Evolutionary conservation across 1,140 invertebrate species (phyloP).

Genomic region (Hyposmocoma kahamanoa): DNA sequence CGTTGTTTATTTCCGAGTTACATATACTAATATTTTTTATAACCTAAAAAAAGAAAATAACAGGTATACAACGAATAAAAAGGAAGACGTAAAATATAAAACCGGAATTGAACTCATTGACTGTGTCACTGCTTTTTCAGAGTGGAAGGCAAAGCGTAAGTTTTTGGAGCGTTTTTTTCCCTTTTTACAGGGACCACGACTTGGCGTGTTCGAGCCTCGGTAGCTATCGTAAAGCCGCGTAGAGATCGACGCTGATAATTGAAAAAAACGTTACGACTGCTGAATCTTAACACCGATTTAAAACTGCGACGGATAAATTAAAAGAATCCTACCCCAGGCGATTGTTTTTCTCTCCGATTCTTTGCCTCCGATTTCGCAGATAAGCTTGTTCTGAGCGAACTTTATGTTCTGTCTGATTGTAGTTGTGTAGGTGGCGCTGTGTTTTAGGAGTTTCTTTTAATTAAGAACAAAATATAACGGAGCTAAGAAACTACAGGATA

Average conservation of each 20-base stretch:
- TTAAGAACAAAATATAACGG: too few relatives aligned
- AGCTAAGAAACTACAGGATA: too few relatives aligned
- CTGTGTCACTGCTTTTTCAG: constrained; percentile 6
- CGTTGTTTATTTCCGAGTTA: too few relatives aligned
- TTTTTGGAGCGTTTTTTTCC: constrained; percentile 25
- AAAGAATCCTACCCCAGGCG: constrained; percentile 44
- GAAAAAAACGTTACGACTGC: constrained; percentile 51
- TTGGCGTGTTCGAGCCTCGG: constrained; percentile 39
- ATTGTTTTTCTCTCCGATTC: constrained; percentile 51
- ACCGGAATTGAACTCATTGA: constrained; percentile 23
- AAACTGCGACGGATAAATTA: constrained; percentile 64
- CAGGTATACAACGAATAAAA: too few relatives aligned
- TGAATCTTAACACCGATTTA: constrained; percentile 63
- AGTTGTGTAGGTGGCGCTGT: constrained; percentile 40
- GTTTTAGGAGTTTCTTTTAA: too few relatives aligned
- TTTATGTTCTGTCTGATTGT: constrained; percentile 49
- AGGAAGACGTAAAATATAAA: too few relatives aligned
- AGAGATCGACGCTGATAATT: constrained; percentile 57
- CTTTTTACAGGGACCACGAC: constrained; percentile 19
- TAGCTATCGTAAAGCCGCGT: constrained; percentile 49
- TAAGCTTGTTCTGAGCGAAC: constrained; percentile 43
- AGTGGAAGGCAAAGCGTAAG: constrained; percentile 19
- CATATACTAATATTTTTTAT: too few relatives aligned
- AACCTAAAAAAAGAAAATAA: too few relatives aligned
- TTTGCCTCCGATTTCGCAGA: constrained; percentile 27